phyloP scores from a whole-genome alignment of 2,113 vertebrate species.

The Amphilophus citrinellus region DNA sequence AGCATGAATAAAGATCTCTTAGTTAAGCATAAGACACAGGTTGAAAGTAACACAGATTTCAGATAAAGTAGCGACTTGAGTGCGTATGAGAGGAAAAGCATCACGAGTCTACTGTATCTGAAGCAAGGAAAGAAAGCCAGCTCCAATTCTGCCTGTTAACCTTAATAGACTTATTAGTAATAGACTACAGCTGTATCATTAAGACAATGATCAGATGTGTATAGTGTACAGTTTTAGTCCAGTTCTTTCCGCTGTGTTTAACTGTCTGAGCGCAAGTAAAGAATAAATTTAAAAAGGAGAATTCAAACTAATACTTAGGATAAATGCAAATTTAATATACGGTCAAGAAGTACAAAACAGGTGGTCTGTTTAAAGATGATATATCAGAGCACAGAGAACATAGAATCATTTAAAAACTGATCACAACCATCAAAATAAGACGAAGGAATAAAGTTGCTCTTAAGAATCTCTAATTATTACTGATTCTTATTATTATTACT shows the following conservation, averaged over 20 bases:
- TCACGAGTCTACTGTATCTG: neutral
- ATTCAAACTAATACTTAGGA: neutral
- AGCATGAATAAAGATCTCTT: too few species aligned
- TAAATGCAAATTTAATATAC: neutral
- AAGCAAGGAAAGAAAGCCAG: neutral
- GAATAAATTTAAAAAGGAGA: neutral
- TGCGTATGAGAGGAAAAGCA: too few species aligned
- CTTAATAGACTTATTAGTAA: neutral
- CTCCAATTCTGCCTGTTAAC: neutral
- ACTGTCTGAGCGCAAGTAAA: neutral
- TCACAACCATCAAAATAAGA: neutral
- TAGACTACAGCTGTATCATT: neutral
- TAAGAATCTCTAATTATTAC: too few species aligned
- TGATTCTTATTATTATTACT: too few species aligned
- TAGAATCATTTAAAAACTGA: neutral
- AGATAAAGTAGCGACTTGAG: too few species aligned
- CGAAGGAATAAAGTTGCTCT: neutral
- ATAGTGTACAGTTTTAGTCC: neutral
- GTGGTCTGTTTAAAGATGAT: neutral
- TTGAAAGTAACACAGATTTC: too few species aligned
- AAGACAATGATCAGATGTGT: neutral
- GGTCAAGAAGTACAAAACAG: neutral
- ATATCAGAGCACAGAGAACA: neutral
- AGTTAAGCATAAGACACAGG: too few species aligned
- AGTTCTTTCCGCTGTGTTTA: neutral